Evolutionary conservation across 2,797 vertebrate species (phyloP), one percentile per base, ranked within the genome.

Genomic region (Enteromius viviparus): DNA sequence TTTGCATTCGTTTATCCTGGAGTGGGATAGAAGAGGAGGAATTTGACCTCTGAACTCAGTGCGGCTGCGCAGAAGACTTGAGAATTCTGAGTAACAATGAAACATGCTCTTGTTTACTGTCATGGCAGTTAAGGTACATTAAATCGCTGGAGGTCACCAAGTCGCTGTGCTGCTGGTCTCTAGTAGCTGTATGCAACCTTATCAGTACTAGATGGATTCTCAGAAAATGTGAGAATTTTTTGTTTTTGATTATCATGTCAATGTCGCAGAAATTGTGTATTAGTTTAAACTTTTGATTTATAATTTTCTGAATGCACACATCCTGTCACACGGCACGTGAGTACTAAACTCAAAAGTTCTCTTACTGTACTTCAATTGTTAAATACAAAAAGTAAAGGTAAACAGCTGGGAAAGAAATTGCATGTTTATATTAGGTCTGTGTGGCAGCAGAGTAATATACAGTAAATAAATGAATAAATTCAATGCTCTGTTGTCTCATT

Each of bases 91-190:
- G 58, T 68, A 55, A 68, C 60, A 66, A 68, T 76, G 81, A 83
- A 68, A 47, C 72, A 51, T 60, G 60, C 64, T 66, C 60, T 75
- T 76, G 71, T 82, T 76, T 66, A 76, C 58, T 26, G 60, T 75
- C 71, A 75, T 76, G 34, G 51, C 34, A 32, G 62, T 76, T 55
- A 32, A 82, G 49, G 71, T 68, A 49, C 72, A 40, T 53, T 64
- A 64, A 64, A 60, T 42, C 8, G 14, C 47, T 55, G 77, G 47
- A 58, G 51, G 66, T 70, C 47, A 5, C 34, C 26, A 47, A 62
- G 40, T 62, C 23, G 4, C 15, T 45, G 37, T 76, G 37, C 66
- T 71, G 23, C 60, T 62, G 40, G 75, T 77, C 10, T 29, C 15
- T 3, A 62, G 23, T 77, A 19, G 23, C 58, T 29, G n/a, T 21